These are phyloP conservation scores for Petrocephalus microphthalmus DNA, from an alignment of 2,113 vertebrate genomes.

Conservation along the genomic window DNA sequence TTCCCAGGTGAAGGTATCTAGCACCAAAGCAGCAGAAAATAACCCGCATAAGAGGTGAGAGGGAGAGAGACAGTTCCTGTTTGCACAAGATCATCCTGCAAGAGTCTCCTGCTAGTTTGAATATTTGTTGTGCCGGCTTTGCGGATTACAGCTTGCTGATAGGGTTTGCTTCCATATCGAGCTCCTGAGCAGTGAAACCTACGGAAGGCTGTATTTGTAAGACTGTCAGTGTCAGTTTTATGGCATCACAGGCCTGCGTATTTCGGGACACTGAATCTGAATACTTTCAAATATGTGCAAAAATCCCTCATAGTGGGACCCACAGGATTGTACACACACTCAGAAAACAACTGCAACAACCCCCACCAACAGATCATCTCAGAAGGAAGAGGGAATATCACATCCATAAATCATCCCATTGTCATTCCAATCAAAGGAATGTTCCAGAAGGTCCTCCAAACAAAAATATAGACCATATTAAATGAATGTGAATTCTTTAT, in stretches of 20 bases:
- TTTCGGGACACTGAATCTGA: neutral
- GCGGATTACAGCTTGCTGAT: neutral
- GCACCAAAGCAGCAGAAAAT: neutral
- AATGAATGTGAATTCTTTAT: neutral
- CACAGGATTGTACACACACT: neutral
- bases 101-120: neutral
- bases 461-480: neutral
- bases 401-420: slow-evolving; percentile 7
- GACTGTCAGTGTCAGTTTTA: neutral
- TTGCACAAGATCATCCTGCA: neutral
- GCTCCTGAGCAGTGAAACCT: neutral
- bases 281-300: neutral
- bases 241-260: neutral
- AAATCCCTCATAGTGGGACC: neutral
- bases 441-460: neutral
- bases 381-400: neutral
- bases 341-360: neutral
- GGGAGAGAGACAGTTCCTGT: neutral
- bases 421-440: neutral
- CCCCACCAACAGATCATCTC: neutral
- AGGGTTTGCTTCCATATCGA: neutral
- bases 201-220: neutral
- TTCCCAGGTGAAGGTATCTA: neutral
- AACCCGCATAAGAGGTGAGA: neutral
- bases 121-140: neutral